phyloP scores from a whole-genome alignment of 2,797 vertebrate genomes.

The Telmatherina bonti region DNA sequence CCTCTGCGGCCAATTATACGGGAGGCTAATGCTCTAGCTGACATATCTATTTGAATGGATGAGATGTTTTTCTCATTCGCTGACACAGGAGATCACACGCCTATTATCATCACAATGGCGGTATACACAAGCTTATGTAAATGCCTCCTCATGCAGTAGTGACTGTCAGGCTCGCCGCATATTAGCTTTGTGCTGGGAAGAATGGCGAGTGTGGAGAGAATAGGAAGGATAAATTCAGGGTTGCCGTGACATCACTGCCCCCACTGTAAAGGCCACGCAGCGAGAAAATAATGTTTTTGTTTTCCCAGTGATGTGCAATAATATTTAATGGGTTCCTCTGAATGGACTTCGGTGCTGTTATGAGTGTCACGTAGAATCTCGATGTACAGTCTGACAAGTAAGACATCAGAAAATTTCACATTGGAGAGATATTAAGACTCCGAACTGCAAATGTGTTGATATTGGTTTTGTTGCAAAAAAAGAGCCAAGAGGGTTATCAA shows the following conservation, averaged over 20 bases:
- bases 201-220: constrained; percentile 65
- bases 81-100: constrained; percentile 78
- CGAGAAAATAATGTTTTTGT: constrained; percentile 55
- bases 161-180: constrained; percentile 64
- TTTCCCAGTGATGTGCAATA: constrained; percentile 40
- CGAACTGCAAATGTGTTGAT: constrained; percentile 26
- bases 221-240: constrained; percentile 62
- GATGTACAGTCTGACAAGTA: constrained; percentile 26
- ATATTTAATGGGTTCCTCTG: constrained; percentile 65
- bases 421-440: constrained; percentile 6
- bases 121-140: constrained; percentile 77
- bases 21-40: constrained; percentile 73
- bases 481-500: no score
- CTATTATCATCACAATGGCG: constrained; percentile 78
- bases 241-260: constrained; percentile 50
- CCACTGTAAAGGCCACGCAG: constrained; percentile 47
- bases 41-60: constrained; percentile 77
- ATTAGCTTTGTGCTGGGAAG: constrained; percentile 77
- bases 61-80: constrained; percentile 69
- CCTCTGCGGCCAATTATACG: constrained; percentile 79
- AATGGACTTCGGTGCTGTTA: constrained; percentile 30
- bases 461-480: no score
- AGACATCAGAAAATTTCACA: constrained; percentile 35
- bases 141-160: constrained; percentile 61
- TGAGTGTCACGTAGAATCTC: constrained; percentile 3